Evolutionary conservation across 2,888 invertebrate genomes (phyloP).

Genomic region (Caenorhabditis wallacei): DNA sequence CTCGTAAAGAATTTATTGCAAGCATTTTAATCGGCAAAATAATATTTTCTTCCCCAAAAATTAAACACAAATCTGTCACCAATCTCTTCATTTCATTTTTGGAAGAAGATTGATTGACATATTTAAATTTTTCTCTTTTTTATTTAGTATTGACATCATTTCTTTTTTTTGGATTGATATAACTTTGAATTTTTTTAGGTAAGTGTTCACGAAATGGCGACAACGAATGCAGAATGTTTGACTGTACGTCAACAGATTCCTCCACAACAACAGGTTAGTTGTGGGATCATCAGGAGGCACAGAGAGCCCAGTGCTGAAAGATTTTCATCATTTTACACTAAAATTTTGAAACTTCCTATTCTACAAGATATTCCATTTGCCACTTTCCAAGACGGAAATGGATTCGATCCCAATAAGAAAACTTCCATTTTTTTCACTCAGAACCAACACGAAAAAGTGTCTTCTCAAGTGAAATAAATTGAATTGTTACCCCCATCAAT

Average conservation of each 20-base stretch:
- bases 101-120: slow-evolving; percentile 18
- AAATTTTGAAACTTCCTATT: background rate
- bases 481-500: slow-evolving; percentile 24
- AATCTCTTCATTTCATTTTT: background rate
- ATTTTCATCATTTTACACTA: too few species aligned
- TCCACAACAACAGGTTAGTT: slow-evolving; percentile 38
- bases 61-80: slow-evolving; percentile 33
- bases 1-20: too few species aligned
- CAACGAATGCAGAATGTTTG: slow-evolving; percentile 49
- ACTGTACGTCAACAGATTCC: slow-evolving; percentile 36
- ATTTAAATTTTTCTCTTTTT: slow-evolving; percentile 10
- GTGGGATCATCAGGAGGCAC: background rate
- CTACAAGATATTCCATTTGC: background rate
- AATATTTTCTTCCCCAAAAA: slow-evolving; percentile 3
- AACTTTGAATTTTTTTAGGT: slow-evolving; percentile 38
- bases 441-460: background rate
- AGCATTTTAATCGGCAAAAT: too few species aligned
- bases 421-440: background rate
- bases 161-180: background rate
- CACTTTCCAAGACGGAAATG: background rate
- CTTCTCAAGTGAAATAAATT: slow-evolving; percentile 5
- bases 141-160: slow-evolving; percentile 3
- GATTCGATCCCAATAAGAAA: background rate
- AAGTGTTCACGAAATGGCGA: slow-evolving; percentile 44
- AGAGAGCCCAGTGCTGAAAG: background rate